phyloP scores from a whole-genome alignment of 2,113 vertebrate species.

The Columbina picui region DNA sequence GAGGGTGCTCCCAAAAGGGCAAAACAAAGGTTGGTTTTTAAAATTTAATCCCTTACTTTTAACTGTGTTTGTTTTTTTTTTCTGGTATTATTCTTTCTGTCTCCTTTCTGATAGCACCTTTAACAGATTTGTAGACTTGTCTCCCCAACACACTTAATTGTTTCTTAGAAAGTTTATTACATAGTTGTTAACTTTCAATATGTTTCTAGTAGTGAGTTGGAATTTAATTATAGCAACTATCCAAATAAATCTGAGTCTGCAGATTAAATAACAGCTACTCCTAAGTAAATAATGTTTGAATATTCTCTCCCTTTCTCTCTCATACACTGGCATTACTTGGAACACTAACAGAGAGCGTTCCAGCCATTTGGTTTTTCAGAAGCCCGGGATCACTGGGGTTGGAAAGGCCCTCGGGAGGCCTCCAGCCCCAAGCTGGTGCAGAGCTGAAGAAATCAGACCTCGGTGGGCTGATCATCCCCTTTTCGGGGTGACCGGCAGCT shows the following conservation, averaged over 20 bases:
- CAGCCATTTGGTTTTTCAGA: background rate
- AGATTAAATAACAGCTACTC: conserved; percentile 32
- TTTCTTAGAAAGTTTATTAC: conserved; percentile 28
- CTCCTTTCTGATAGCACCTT: background rate
- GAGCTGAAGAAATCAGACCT: background rate
- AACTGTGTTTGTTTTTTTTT: background rate
- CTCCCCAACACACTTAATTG: conserved; percentile 6
- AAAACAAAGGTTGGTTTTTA: background rate
- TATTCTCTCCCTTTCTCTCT: background rate
- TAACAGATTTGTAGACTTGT: background rate
- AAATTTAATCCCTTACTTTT: background rate
- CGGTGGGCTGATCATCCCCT: background rate
- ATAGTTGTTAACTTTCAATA: conserved; percentile 27
- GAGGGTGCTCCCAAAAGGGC: background rate
- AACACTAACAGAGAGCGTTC: background rate
- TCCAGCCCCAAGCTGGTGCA: background rate
- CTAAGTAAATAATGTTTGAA: background rate
- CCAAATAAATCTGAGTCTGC: conserved; percentile 38
- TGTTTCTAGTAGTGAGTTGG: conserved; percentile 1
- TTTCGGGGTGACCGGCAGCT: background rate
- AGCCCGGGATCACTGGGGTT: background rate
- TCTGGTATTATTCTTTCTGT: background rate
- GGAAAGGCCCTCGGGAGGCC: background rate
- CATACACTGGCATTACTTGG: background rate
- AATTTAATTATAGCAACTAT: conserved; percentile 48